A percentile compares a stretch with the other conserved stretches of the same genome.
Conservation (phyloP, 2,113 vertebrate genomes). For the Acrocephalus arundinaceus region DNA sequence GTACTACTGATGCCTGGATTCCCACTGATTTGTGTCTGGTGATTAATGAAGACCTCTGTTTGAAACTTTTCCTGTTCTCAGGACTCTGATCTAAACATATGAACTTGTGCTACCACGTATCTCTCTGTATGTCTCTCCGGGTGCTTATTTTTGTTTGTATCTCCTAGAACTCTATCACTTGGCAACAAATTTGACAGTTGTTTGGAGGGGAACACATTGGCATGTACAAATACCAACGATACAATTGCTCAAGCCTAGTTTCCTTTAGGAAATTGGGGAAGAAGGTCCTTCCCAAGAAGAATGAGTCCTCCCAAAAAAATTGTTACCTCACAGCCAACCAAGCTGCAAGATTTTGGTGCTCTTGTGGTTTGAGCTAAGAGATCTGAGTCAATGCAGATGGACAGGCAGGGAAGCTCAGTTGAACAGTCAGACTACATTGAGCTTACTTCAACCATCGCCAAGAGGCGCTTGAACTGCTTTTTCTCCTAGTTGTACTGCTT, state of each 20-base stretch:
- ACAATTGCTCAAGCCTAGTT: not conserved
- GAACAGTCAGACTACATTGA: not conserved
- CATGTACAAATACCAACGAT: not conserved
- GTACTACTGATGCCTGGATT: constrained; percentile 39
- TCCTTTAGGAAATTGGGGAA: not conserved
- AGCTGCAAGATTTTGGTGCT: not conserved
- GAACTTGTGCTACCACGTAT: not conserved
- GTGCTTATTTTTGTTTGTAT: constrained; percentile 5
- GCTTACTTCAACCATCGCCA: not conserved
- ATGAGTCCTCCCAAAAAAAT: not conserved
- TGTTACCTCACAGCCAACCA: not conserved
- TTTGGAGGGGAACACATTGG: not conserved
- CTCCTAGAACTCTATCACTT: not conserved
- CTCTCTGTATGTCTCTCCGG: not conserved
- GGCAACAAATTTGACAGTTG: not conserved
- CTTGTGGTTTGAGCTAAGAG: not conserved
- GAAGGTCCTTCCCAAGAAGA: not conserved
- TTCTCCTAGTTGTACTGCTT: not conserved
- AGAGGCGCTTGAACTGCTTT: not conserved
- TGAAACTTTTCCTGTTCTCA: constrained; percentile 65
- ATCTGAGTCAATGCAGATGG: not conserved
- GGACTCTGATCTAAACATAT: constrained; percentile 30
- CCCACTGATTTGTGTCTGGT: constrained; percentile 38
- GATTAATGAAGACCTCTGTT: constrained; percentile 59
- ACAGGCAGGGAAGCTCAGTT: not conserved